A percentile compares a stretch with the other conserved stretches of the same genome.
Evolutionary conservation across 2,113 vertebrate genomes (phyloP).

Genomic region (Laticauda laticaudata): DNA sequence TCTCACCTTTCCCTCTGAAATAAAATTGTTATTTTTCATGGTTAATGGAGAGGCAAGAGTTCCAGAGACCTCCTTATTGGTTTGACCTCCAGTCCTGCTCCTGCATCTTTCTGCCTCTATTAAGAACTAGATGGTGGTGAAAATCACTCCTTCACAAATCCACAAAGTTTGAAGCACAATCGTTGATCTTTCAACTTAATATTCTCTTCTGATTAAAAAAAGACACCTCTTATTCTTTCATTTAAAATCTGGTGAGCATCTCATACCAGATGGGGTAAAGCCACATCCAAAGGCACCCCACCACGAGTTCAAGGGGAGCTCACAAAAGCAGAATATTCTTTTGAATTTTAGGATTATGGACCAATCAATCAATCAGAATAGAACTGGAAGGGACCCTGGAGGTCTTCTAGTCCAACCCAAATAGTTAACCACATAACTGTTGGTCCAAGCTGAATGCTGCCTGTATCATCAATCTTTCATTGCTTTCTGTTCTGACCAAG

Average conservation of each 20-base stretch:
- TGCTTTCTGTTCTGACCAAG: neutral
- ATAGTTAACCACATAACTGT: neutral
- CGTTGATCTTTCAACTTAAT: constrained; percentile 11
- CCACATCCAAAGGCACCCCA: neutral
- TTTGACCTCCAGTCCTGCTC: constrained; percentile 1
- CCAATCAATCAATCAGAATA: neutral
- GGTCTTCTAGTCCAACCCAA: neutral
- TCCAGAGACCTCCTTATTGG: constrained; percentile 10
- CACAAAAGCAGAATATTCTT: neutral
- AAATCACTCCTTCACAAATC: neutral
- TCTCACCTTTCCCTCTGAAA: constrained; percentile 9
- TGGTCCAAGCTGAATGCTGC: neutral
- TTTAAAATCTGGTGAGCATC: neutral
- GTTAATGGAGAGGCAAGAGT: constrained; percentile 34
- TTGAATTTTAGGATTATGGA: neutral
- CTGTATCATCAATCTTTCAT: neutral
- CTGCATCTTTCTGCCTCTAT: constrained; percentile 25
- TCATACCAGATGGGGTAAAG: neutral
- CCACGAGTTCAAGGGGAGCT: neutral
- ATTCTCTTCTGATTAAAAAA: neutral
- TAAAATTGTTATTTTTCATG: neutral
- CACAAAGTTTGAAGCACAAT: constrained; percentile 1
- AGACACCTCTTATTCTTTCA: too few relatives aligned
- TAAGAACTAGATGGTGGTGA: constrained; percentile 18
- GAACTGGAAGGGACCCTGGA: neutral